Evolutionary conservation across 2,888 invertebrate genomes (phyloP).

Genomic region (Drosophila flavopinicola): DNA sequence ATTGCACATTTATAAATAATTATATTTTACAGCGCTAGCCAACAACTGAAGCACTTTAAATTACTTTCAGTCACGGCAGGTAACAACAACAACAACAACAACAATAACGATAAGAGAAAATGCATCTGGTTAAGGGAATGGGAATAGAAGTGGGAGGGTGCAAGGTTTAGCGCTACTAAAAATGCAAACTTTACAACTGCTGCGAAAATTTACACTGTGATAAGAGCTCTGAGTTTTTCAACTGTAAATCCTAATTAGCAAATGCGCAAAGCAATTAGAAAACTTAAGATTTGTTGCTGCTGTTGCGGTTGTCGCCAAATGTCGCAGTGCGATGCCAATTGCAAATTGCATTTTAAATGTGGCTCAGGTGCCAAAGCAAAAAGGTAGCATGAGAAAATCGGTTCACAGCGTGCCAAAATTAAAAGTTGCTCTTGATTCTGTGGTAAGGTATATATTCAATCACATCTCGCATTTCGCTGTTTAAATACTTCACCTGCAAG

Average conservation of each 20-base stretch:
- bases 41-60: constrained; percentile 64
- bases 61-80: constrained; percentile 69
- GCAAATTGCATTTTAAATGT: constrained; percentile 27
- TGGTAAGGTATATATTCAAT: too few species aligned
- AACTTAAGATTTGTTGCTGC: constrained; percentile 30
- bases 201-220: constrained; percentile 56
- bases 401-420: neutral
- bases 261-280: constrained; percentile 63
- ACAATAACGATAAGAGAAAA: constrained; percentile 16
- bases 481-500: too few species aligned
- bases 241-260: constrained; percentile 70
- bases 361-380: neutral
- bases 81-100: constrained; percentile 49
- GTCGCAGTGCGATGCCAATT: constrained; percentile 44
- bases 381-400: neutral
- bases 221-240: constrained; percentile 51
- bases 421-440: too few species aligned
- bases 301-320: constrained; percentile 25
- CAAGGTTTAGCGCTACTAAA: constrained; percentile 20
- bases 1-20: constrained; percentile 46
- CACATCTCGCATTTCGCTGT: too few species aligned
- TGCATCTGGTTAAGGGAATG: neutral
- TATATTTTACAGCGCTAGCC: constrained; percentile 46
- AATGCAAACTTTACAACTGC: constrained; percentile 58
- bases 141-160: neutral